Conservation (phyloP, 2,113 vertebrate species). For the Bettongia penicillata region DNA sequence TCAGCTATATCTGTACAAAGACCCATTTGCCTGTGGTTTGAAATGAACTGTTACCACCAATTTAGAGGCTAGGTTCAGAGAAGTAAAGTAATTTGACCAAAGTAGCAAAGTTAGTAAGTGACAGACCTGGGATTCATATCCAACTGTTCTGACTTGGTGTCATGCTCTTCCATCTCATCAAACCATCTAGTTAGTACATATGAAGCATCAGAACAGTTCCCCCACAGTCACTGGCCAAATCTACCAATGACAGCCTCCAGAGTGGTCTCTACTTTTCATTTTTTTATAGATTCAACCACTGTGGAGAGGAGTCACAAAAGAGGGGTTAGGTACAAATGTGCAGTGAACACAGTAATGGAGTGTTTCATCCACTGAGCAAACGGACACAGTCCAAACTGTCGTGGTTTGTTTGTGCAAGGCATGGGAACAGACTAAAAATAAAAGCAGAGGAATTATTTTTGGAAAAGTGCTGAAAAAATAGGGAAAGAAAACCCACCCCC, state of each 20-base stretch:
- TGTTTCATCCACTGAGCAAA: not conserved
- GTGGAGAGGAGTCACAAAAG: not conserved
- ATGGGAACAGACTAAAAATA: constrained; percentile 72
- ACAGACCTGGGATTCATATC: not conserved
- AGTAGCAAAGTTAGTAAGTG: not conserved
- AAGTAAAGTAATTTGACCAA: not conserved
- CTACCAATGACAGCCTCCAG: not conserved
- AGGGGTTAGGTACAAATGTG: not conserved
- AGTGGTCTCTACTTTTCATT: not conserved
- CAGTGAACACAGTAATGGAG: not conserved
- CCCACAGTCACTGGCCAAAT: not conserved
- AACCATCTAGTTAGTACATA: not conserved
- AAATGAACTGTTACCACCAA: not conserved
- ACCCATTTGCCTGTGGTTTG: not conserved
- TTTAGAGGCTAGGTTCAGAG: not conserved
- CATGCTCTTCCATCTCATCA: not conserved
- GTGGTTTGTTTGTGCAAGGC: not conserved
- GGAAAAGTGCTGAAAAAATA: constrained; percentile 63
- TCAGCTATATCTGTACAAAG: not conserved
- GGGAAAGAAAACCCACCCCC: constrained; percentile 30
- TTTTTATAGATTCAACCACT: not conserved
- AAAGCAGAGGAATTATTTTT: constrained; percentile 69
- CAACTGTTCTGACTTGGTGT: not conserved
- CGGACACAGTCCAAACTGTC: not conserved
- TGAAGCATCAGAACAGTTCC: not conserved